phyloP scores from a whole-genome alignment of 1,140 invertebrate species.

The Zophobas morio region DNA sequence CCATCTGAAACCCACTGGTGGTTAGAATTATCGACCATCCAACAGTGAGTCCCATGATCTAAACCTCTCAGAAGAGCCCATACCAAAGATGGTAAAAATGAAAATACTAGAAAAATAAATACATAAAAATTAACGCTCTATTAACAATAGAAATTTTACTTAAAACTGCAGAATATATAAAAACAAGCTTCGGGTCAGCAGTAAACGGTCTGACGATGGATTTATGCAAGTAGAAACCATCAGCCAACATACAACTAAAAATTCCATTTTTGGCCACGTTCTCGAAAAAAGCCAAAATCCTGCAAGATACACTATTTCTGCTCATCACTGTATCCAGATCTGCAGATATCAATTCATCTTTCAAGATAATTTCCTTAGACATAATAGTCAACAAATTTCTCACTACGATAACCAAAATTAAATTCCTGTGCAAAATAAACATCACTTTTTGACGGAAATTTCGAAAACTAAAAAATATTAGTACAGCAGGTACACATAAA shows the following conservation, averaged over 20 bases:
- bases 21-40: constrained; percentile 71
- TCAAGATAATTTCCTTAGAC: constrained; percentile 69
- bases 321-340: constrained; percentile 67
- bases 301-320: constrained; percentile 68
- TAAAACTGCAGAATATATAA: constrained; percentile 67
- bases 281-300: constrained; percentile 69
- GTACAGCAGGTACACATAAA: constrained; percentile 70
- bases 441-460: constrained; percentile 67
- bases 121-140: not conserved
- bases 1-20: constrained; percentile 73
- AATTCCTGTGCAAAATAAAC: constrained; percentile 72
- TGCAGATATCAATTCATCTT: constrained; percentile 68
- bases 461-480: constrained; percentile 71
- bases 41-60: constrained; percentile 69
- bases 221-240: constrained; percentile 73
- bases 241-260: constrained; percentile 74
- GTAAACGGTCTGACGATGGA: constrained; percentile 73
- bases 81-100: constrained; percentile 68
- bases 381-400: constrained; percentile 72
- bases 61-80: constrained; percentile 69
- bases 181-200: constrained; percentile 66
- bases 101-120: constrained; percentile 65
- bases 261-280: constrained; percentile 70
- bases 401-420: constrained; percentile 70
- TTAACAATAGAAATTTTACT: constrained; percentile 54